Base-by-base conservation (phyloP, 1,140 invertebrate species). In the Drosophila takahashii region DNA sequence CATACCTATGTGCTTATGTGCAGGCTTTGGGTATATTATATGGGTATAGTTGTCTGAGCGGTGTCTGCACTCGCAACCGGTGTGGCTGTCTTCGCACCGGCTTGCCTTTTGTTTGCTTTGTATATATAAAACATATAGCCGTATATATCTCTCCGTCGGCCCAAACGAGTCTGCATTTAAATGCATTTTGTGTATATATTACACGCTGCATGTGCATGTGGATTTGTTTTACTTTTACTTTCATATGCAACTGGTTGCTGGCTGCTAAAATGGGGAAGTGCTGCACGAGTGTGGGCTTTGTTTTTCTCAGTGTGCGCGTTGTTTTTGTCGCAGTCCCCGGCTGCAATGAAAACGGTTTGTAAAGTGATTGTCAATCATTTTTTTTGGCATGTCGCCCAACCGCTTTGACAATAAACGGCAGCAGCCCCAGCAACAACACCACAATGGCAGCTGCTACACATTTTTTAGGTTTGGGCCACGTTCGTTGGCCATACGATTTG, bases 351-450 rank as follows among this genome's bases (percentile, higher is more conserved):
- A 86, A 87, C 86, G 54, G 83, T 89, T 87, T 87, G 73, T 84
- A 87, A 87, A 87, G 83, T 87, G 83, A 87, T 87, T 87, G 83
- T 87, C 83, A 87, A 87, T 87, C 84, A 87, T 87, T 87, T 87
- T 87, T 84, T 72, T 79, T 87, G 84, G 84, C 84, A 87, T 89
- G 84, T 84, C 83, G 83, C 76, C 64, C 79, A 89, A 84, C 83
- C 72, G 71, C 79, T 76, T 81, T 85, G 73, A 86, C 81, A 85
- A 85, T 84, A 84, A 60, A 70, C 41, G 54, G 66, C 48, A 72
- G 34, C 45, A 41, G 11, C 39, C 53, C 10, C 51, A 27, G 18
- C 54, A 47, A 39, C 69, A 75, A 18, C 42, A 72, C 51, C 59
- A 53, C 64, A 87, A 81, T 64, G 54, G 62, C 84, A 83, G 76